Evolutionary conservation across 2,888 invertebrate species (phyloP).

Genomic region (Euplexia lucipara): DNA sequence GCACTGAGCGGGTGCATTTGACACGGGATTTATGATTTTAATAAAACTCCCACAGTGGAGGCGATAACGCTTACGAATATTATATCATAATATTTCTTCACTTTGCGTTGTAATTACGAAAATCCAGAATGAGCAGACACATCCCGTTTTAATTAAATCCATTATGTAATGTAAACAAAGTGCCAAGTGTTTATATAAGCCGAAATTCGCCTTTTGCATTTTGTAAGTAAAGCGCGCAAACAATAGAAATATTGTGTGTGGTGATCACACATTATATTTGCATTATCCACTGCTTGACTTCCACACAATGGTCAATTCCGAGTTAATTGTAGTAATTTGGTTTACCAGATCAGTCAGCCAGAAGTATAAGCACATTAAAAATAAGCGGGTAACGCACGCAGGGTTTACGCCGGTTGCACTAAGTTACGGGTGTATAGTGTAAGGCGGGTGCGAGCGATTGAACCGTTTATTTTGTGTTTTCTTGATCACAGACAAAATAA

Average conservation of each 20-base stretch:
- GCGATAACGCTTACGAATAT: slow-evolving; percentile 81
- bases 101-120: slow-evolving; percentile 72
- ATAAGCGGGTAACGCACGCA: no score
- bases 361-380: no score
- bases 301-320: slow-evolving; percentile 18
- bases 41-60: slow-evolving; percentile 84
- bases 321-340: slow-evolving; percentile 25
- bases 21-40: slow-evolving; percentile 90
- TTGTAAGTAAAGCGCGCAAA: slow-evolving; percentile 45
- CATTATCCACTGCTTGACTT: slow-evolving; percentile 16
- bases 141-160: slow-evolving; percentile 74
- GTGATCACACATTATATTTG: slow-evolving; percentile 28
- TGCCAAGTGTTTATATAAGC: slow-evolving; percentile 66
- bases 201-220: slow-evolving; percentile 63
- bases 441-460: no score
- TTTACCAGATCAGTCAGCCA: slow-evolving; percentile 6
- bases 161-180: slow-evolving; percentile 71
- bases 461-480: no score
- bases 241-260: slow-evolving; percentile 35
- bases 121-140: slow-evolving; percentile 70
- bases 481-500: no score
- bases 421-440: no score
- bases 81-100: slow-evolving; percentile 78
- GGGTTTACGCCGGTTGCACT: no score
- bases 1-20: slow-evolving; percentile 87